Conservation (phyloP, 2,797 vertebrate genomes). For the Aythya fuligula region DNA sequence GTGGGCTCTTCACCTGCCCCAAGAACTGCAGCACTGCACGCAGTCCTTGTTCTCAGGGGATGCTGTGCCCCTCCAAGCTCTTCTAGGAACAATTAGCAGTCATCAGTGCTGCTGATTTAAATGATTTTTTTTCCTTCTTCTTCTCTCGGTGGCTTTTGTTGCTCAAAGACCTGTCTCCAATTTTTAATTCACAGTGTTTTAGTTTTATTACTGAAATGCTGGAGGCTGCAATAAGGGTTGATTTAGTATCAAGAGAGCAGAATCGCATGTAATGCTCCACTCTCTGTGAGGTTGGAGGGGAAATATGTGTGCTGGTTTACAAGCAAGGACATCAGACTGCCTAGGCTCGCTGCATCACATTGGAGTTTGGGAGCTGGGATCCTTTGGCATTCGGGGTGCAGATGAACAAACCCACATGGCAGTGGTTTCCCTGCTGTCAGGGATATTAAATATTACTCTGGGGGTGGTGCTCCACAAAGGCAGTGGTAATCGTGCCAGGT, state of each 20-base stretch:
- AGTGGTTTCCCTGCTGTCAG: not conserved
- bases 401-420: not conserved
- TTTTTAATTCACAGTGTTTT: not conserved
- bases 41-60: not conserved
- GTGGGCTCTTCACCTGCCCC: not conserved
- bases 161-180: not conserved
- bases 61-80: not conserved
- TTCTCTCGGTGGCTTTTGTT: not conserved
- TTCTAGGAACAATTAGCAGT: constrained; percentile 1
- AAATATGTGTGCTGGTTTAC: not conserved
- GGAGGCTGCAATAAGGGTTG: not conserved
- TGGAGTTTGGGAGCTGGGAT: not conserved
- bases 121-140: not conserved
- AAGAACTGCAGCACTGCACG: not conserved
- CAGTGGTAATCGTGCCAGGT: not conserved
- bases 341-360: not conserved
- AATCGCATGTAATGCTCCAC: not conserved
- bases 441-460: not conserved
- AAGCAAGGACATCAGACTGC: not conserved
- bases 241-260: constrained; percentile 20
- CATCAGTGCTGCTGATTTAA: constrained; percentile 13
- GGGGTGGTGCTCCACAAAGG: not conserved
- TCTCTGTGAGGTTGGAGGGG: not conserved
- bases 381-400: not conserved
- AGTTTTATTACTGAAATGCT: constrained; percentile 15